Base-by-base conservation (phyloP, 2,797 vertebrate genomes). In the Paedocypris micromegethes region DNA sequence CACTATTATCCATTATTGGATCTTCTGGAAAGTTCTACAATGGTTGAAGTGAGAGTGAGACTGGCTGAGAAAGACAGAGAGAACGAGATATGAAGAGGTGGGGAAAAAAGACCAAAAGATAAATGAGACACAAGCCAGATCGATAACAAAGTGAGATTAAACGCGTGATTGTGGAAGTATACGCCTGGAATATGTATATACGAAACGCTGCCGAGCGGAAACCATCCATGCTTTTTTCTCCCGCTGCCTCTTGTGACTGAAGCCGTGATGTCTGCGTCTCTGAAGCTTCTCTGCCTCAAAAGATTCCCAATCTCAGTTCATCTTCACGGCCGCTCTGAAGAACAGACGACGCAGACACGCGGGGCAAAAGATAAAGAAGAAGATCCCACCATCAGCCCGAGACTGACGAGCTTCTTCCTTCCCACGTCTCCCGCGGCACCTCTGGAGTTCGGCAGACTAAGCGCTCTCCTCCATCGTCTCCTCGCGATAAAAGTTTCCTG, bases 401-500 rank as follows among this genome's bases (percentile, higher is more conserved):
- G 66, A 68, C 57, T 48, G 7, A 46, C 48, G 59, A 63, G 63
- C 62, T 52, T 68, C 68, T 45, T 59, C 68, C 41, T 58, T 58
- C n/a, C 9, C 9, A 3, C 3, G 3, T 52, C 58, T 75, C 58
- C 51, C 7, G 5, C 62, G 56, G 42, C 65, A 47, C 70, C 75
- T 75, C 69, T 52, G 62, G 51, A 61, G 61, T 48, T 72, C 64
- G 51, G 64, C 66, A 62, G 74, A 73, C 52, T 72, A 72, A 68
- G 72, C 63, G 60, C 65, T 23, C 23, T 66, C 68, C 48, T 61
- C 59, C 39, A 46, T 52, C 43, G 64, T 72, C 70, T 72, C 58
- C 48, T 59, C 45, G 8, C 58, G 68, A 63, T 65, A 71, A 68
- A 77, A 79, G 66, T 73, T 75, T 56, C 49, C 66, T 69, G 67